These are phyloP conservation scores for Uromys caudimaculatus DNA, from an alignment of 2,797 vertebrate genomes.

Conservation along the genomic window DNA sequence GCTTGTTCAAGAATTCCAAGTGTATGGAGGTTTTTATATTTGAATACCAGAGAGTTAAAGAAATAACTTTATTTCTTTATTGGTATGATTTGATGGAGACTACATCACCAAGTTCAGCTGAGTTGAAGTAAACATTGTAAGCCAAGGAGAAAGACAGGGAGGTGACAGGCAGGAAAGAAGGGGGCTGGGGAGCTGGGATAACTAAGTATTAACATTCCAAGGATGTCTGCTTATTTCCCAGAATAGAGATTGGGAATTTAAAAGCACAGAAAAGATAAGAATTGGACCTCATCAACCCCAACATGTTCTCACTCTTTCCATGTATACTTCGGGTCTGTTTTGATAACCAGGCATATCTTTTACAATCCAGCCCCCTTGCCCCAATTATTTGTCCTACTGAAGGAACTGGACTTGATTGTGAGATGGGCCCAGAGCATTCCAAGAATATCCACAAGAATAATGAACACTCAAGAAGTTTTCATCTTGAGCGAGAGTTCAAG, in stretches of 20 bases:
- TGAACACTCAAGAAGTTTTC: slow-evolving; percentile 68
- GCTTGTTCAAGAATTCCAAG: slow-evolving; percentile 34
- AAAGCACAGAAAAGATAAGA: slow-evolving; percentile 44
- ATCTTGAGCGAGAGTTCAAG: slow-evolving; percentile 74
- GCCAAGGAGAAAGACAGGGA: not conserved
- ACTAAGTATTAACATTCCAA: slow-evolving; percentile 21
- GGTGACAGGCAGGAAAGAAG: slow-evolving; percentile 13
- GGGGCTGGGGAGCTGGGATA: not conserved
- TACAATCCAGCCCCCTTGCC: not conserved
- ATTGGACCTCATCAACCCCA: slow-evolving; percentile 28
- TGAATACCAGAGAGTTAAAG: slow-evolving; percentile 69
- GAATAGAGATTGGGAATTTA: slow-evolving; percentile 53
- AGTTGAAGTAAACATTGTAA: slow-evolving; percentile 40
- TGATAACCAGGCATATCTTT: slow-evolving; percentile 69
- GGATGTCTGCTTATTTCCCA: slow-evolving; percentile 45
- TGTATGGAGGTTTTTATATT: slow-evolving; percentile 18
- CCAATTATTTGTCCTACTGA: slow-evolving; percentile 45
- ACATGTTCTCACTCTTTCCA: not conserved
- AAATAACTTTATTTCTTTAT: not conserved
- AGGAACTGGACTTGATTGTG: slow-evolving; percentile 58
- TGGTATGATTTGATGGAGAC: slow-evolving; percentile 49
- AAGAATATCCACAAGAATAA: slow-evolving; percentile 52
- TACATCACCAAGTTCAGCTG: slow-evolving; percentile 18
- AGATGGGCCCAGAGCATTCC: slow-evolving; percentile 63
- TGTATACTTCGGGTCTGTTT: slow-evolving; percentile 34